Conservation (phyloP, 2,797 vertebrate genomes). For the Brachymystax lenok region DNA sequence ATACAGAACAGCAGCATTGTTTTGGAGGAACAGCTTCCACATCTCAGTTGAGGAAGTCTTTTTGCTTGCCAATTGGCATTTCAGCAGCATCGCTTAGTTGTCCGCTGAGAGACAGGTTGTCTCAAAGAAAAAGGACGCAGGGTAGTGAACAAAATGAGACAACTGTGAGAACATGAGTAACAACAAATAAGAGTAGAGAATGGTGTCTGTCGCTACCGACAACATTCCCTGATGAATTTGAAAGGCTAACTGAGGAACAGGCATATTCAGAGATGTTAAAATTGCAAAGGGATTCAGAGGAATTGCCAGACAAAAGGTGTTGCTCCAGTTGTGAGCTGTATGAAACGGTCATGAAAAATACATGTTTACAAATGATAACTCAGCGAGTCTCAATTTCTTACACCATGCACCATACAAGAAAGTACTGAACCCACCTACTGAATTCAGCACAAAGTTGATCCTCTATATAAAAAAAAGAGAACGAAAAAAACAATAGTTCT, state of each 20-base stretch:
- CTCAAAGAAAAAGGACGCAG: too few species aligned
- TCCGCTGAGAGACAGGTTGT: background rate
- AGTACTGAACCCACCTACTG: too few species aligned
- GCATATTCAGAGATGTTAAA: constrained; percentile 9
- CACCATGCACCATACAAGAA: too few species aligned
- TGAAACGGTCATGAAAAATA: background rate
- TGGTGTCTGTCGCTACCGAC: background rate
- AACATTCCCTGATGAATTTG: background rate
- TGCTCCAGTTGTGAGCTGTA: constrained; percentile 23
- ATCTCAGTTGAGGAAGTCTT: too few species aligned
- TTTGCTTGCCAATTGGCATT: background rate
- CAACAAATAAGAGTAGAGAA: background rate
- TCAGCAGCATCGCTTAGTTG: constrained; percentile 31
- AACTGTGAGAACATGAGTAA: constrained; percentile 5
- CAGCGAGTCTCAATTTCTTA: too few species aligned
- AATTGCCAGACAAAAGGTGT: background rate
- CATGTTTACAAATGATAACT: too few species aligned
- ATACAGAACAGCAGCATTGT: constrained; percentile 21
- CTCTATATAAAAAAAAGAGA: too few species aligned
- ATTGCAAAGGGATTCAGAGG: too few species aligned
- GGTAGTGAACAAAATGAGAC: background rate
- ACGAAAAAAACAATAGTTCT: too few species aligned
- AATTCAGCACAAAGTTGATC: too few species aligned
- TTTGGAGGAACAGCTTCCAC: too few species aligned
- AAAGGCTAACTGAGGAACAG: constrained; percentile 36